Evolutionary conservation across 2,797 vertebrate genomes (phyloP).

Genomic region (Euthynnus affinis): DNA sequence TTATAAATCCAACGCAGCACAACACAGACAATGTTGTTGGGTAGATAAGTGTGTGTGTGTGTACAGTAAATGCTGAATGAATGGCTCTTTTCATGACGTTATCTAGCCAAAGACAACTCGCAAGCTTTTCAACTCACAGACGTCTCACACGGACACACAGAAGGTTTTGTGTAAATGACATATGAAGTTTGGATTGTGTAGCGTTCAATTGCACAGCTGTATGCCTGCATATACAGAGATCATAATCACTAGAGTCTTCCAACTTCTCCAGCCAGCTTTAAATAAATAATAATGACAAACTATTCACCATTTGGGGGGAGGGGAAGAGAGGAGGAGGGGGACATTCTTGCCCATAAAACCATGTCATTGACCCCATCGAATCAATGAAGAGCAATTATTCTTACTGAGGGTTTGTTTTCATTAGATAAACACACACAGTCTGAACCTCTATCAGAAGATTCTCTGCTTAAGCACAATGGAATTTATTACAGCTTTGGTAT

Average conservation of each 20-base stretch:
- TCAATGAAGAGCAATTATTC: conserved; percentile 21
- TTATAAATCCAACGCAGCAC: neutral
- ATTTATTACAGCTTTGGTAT: conserved; percentile 7
- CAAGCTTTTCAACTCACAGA: conserved; percentile 11
- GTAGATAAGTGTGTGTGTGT: conserved; percentile 11
- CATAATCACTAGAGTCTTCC: neutral
- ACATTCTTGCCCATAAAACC: no score
- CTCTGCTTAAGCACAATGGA: conserved; percentile 9
- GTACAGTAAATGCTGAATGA: conserved; percentile 20
- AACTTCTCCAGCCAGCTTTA: neutral
- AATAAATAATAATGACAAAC: neutral
- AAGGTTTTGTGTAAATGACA: neutral
- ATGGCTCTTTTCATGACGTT: conserved; percentile 21
- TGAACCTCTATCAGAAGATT: neutral
- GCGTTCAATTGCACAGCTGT: neutral
- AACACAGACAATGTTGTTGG: neutral
- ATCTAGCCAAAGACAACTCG: conserved; percentile 17
- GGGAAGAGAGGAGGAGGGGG: no score
- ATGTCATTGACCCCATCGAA: conserved; percentile 12
- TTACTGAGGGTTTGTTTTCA: conserved; percentile 2
- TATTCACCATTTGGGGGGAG: no score
- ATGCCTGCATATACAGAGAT: no score
- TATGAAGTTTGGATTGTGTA: neutral
- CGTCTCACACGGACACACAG: neutral
- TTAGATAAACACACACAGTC: neutral